These are phyloP conservation scores for Ectropis grisescens DNA, from an alignment of 1,140 invertebrate genomes.

Conservation along the genomic window DNA sequence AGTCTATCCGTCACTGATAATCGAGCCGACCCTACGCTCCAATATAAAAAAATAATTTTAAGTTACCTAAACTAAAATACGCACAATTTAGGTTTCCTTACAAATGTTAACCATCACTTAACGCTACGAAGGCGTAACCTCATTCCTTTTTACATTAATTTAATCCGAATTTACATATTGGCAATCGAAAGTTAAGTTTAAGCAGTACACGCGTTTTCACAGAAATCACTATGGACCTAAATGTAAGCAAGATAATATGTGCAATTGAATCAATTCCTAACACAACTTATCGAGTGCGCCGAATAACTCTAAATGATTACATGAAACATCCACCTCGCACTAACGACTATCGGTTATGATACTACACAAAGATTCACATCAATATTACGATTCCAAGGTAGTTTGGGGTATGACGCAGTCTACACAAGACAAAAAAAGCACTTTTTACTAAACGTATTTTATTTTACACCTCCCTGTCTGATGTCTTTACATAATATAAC, in stretches of 20 bases:
- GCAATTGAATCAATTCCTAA: slow-evolving; percentile 33
- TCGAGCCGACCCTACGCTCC: slow-evolving; percentile 24
- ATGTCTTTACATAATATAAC: slow-evolving; percentile 51
- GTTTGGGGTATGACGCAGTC: slow-evolving; percentile 14
- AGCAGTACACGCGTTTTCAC: slow-evolving; percentile 6
- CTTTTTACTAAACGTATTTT: slow-evolving; percentile 58
- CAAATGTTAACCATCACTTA: slow-evolving; percentile 19
- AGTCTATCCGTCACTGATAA: slow-evolving; percentile 30
- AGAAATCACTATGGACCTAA: slow-evolving; percentile 1
- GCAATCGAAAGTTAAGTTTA: no score
- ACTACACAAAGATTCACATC: slow-evolving; percentile 13
- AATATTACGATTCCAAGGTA: slow-evolving; percentile 7
- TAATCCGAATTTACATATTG: no score
- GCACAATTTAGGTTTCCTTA: slow-evolving; percentile 13
- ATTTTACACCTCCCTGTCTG: slow-evolving; percentile 55
- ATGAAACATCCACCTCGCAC: no score
- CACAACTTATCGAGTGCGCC: slow-evolving; percentile 32
- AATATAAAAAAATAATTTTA: slow-evolving; percentile 36
- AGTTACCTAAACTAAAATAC: slow-evolving; percentile 27
- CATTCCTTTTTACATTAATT: no score
- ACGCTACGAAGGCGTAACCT: no score
- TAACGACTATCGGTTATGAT: slow-evolving; percentile 11
- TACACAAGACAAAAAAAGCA: slow-evolving; percentile 34
- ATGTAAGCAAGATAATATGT: slow-evolving; percentile 17
- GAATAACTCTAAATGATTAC: slow-evolving; percentile 20